These are phyloP conservation scores for Percopsis transmontana DNA, from an alignment of 2,113 vertebrate genomes.

Conservation along the genomic window DNA sequence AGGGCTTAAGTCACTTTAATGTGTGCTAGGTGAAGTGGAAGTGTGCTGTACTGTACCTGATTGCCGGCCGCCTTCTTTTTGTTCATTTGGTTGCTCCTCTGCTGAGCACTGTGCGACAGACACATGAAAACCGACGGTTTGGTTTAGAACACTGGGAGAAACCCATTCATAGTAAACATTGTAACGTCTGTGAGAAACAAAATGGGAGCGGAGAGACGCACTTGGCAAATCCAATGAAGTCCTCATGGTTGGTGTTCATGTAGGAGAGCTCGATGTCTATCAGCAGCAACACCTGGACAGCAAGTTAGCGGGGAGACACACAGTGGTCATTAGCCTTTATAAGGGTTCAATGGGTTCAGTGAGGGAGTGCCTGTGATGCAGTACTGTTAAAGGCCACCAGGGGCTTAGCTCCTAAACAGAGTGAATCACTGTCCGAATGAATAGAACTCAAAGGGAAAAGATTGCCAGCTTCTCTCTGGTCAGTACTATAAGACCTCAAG, in stretches of 20 bases:
- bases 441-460: no score
- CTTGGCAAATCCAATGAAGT: slow-evolving; percentile 99
- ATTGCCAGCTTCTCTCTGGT: no score
- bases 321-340: not conserved
- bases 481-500: no score
- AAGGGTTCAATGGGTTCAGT: not conserved
- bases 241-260: slow-evolving; percentile 99
- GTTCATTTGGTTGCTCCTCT: slow-evolving; percentile 93
- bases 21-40: no score
- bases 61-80: slow-evolving; percentile 97
- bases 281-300: slow-evolving; percentile 89
- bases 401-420: no score
- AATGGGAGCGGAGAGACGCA: slow-evolving; percentile 69
- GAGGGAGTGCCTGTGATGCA: no score
- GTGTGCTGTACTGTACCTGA: slow-evolving; percentile 83
- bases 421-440: no score
- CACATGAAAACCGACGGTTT: slow-evolving; percentile 21
- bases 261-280: slow-evolving; percentile 98
- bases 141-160: not conserved
- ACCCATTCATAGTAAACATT: not conserved
- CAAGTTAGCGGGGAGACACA: no score
- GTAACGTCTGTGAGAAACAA: not conserved
- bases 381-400: no score
- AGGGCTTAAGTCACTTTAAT: no score
- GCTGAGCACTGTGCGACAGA: slow-evolving; percentile 85